Evolutionary conservation across 64 coral and sea anemone genomes (phyloP), one percentile per base, ranked within the genome.

Genomic region (Acropora tenuis): DNA sequence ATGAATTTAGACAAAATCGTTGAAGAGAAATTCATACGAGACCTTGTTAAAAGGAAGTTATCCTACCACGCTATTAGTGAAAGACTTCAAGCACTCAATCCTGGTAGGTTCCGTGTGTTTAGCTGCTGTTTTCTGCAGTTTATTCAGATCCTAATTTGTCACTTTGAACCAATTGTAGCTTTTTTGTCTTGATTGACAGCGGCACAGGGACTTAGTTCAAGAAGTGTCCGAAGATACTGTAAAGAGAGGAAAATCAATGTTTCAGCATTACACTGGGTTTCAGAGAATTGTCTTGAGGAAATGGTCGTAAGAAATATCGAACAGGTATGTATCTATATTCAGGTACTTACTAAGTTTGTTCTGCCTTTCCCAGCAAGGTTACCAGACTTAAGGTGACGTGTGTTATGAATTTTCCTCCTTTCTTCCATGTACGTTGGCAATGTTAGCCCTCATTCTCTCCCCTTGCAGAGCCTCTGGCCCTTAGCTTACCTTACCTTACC

Each of bases 231-330:
- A 82, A 57, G 80, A 82, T 10, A 55, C 20, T 82, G 80, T 82
- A 41, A 82, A 82, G 80, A 63, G 50, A 55, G 80, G 55, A 82
- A 63, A 30, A 82, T 82, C n/a, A 82, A 82, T 82, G 48, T 45
- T 40, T 46, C 53, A 41, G 17, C 50, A 57, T 53, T 82, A 41
- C 80, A 18, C 41, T 82, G 80, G 80, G 55, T 82, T 55, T 82
- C 80, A 82, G 80, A 82, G 48, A 50, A 82, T 42, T 59, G 20
- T 43, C 80, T 82, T 8, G 80, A 61, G 50, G 80, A 82, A 63
- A 63, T 82, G 80, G 41, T 82, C 50, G 6, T 47, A 47, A 57
- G 18, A 15, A 82, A 82, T 59, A 82, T 82, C 0, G 49, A 55
- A 50, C 80, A 82, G 80, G 52, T 82, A 74, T 55, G 52, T 10